Conservation (phyloP, 2,888 invertebrate genomes). For the Megastigmus dorsalis region DNA sequence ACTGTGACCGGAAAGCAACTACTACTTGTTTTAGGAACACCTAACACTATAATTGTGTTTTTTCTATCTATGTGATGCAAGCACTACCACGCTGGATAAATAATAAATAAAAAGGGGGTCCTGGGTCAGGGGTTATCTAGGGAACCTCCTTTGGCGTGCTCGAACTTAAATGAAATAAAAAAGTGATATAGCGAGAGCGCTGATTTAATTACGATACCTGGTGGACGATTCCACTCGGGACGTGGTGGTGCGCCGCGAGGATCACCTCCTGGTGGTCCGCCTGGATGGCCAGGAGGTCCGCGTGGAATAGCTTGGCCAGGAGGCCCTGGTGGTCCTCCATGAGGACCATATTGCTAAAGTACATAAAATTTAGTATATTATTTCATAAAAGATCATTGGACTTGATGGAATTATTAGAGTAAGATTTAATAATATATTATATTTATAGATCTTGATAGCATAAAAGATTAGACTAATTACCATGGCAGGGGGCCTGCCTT, state of each 20-base stretch:
- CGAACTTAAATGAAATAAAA: conserved; percentile 16
- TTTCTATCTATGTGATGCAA: conserved; percentile 29
- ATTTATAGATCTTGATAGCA: too few relatives aligned
- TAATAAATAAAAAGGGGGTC: conserved; percentile 2
- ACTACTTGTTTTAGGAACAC: conserved; percentile 27
- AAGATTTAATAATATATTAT: too few relatives aligned
- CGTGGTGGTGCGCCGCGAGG: conserved; percentile 78
- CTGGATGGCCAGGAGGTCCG: conserved; percentile 76
- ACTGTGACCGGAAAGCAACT: conserved; percentile 48
- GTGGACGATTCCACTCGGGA: conserved; percentile 85
- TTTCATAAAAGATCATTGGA: too few relatives aligned
- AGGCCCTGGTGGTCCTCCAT: conserved; percentile 78
- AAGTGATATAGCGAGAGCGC: conserved; percentile 20
- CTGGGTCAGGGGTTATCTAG: background rate
- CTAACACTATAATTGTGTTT: conserved; percentile 9
- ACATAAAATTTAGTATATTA: conserved; percentile 39
- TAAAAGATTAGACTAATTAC: conserved; percentile 73
- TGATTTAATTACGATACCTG: conserved; percentile 70
- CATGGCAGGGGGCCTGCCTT: conserved; percentile 77
- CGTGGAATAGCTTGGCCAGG: conserved; percentile 75
- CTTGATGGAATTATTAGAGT: too few relatives aligned
- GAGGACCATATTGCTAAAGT: conserved; percentile 70
- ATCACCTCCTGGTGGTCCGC: conserved; percentile 79
- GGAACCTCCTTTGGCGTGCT: conserved; percentile 49
- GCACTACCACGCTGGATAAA: conserved; percentile 38